Conservation (phyloP, 2,113 vertebrate genomes). For the Hippolais icterina region DNA sequence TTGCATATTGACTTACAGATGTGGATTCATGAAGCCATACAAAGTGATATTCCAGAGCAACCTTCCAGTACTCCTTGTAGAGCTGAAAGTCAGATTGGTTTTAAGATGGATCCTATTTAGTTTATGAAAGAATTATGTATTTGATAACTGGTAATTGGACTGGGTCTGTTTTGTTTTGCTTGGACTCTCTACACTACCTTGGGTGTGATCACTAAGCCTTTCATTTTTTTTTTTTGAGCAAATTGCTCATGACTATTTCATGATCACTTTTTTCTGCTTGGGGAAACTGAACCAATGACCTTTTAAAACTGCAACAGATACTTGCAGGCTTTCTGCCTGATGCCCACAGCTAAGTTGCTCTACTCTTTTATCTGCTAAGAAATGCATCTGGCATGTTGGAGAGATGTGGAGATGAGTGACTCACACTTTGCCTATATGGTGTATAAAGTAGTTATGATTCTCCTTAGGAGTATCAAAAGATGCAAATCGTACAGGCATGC, state of each 20-base stretch:
- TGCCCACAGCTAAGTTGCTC: not conserved
- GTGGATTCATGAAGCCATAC: not conserved
- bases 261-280: not conserved
- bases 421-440: not conserved
- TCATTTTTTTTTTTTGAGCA: not conserved
- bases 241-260: not conserved
- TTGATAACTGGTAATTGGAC: not conserved
- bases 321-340: not conserved
- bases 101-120: not conserved
- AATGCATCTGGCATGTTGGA: not conserved
- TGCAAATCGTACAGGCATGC: not conserved
- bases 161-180: not conserved
- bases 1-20: not conserved
- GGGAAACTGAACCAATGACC: not conserved
- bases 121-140: not conserved
- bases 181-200: not conserved
- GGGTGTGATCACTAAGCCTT: not conserved
- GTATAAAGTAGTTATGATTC: not conserved
- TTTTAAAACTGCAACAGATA: not conserved
- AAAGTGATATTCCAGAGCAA: not conserved
- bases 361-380: not conserved
- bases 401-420: not conserved
- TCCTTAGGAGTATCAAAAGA: not conserved
- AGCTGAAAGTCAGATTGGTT: not conserved
- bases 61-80: not conserved